These are phyloP conservation scores for Phrynocephalus versicolor DNA, from an alignment of 2,113 vertebrate species.

Conservation along the genomic window DNA sequence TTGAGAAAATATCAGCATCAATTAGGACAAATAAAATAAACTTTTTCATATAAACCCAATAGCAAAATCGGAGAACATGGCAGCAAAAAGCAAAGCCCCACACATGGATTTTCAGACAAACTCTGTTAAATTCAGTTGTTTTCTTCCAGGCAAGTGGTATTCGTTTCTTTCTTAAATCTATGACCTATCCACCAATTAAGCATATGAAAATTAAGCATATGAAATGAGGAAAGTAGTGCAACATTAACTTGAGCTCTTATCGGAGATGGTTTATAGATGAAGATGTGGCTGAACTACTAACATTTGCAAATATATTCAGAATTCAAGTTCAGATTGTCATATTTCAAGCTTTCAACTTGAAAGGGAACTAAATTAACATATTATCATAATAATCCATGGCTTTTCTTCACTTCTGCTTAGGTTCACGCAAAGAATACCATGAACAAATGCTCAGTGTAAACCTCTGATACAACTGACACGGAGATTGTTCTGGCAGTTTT, in stretches of 20 bases:
- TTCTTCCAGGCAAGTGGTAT: not conserved
- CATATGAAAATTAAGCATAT: not conserved
- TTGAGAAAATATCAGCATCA: not conserved
- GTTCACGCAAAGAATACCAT: slow-evolving; percentile 33
- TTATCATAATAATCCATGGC: slow-evolving; percentile 11
- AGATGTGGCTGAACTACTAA: not conserved
- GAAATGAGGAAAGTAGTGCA: not conserved
- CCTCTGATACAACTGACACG: slow-evolving; percentile 43
- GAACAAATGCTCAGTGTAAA: slow-evolving; percentile 41
- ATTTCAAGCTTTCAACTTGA: slow-evolving; percentile 27
- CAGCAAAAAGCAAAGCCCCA: not conserved
- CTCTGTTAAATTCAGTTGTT: not conserved
- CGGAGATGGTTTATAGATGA: not conserved
- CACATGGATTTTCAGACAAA: not conserved
- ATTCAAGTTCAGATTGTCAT: not conserved
- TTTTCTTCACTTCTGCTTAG: slow-evolving; percentile 47
- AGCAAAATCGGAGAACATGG: not conserved
- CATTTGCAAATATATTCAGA: not conserved
- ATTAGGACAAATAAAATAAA: not conserved
- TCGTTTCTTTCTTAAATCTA: not conserved
- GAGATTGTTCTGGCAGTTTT: slow-evolving; percentile 45
- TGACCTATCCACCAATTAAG: not conserved
- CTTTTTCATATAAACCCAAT: not conserved
- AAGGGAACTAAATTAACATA: slow-evolving; percentile 7
- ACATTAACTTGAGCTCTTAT: not conserved